Conservation (phyloP, 2,797 vertebrate genomes). For the Muscicapa comitata region DNA sequence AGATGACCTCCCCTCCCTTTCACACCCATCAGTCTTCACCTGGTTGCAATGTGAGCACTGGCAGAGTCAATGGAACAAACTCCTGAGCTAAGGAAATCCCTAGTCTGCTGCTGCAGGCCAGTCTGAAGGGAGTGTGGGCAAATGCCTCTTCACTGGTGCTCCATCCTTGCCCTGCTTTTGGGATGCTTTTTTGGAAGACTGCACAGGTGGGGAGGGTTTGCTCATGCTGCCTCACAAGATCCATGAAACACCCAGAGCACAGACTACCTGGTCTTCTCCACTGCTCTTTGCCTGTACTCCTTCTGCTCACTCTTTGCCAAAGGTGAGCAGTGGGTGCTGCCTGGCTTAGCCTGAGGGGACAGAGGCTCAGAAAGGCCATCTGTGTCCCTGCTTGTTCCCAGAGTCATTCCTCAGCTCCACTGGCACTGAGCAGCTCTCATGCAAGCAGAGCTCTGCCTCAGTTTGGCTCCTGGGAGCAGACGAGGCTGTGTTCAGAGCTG, state of each 20-base stretch:
- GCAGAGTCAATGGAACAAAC: neutral
- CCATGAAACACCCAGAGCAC: neutral
- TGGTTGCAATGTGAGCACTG: neutral
- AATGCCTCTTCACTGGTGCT: neutral
- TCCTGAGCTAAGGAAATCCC: neutral
- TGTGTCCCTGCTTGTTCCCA: neutral
- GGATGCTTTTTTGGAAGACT: neutral
- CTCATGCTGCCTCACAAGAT: neutral
- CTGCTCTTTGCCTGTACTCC: neutral
- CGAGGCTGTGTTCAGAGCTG: fast-evolving
- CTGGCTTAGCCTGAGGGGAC: neutral
- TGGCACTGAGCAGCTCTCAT: neutral
- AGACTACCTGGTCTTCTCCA: neutral
- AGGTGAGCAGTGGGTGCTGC: neutral
- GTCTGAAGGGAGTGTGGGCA: neutral
- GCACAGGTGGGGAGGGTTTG: neutral
- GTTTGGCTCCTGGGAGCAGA: neutral
- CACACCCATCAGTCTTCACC: neutral
- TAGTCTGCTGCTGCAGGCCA: neutral
- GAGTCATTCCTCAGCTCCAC: neutral
- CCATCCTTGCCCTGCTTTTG: neutral
- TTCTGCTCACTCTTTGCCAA: neutral
- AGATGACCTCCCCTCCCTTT: neutral
- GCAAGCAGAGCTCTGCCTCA: neutral
- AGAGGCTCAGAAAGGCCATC: neutral